Evolutionary conservation across 2,797 vertebrate genomes (phyloP), one percentile per base, ranked within the genome.

Genomic region (Lepus townsendii): DNA sequence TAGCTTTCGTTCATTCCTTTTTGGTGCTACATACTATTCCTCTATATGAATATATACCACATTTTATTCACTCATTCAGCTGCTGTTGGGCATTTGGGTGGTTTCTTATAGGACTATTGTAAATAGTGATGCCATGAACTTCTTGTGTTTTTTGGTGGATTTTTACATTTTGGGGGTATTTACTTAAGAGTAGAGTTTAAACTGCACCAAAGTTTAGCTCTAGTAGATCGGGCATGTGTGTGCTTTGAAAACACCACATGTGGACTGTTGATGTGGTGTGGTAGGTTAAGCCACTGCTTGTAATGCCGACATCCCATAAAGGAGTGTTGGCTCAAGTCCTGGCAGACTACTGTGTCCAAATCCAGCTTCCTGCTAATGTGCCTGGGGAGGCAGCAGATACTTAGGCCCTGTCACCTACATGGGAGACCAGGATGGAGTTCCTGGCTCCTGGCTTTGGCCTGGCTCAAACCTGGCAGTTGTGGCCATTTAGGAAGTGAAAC

Each of bases 111-210:
- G 26, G 16, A 11, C 26, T 84, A 2, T 84, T 69, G 24, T 20
- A 69, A 52, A 60, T 50, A 83, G 60, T 38, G 66, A 7, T 42
- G 1, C 10, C 86, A 72, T 78, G 30, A 92, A 77, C 72, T 66
- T 84, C 77, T 57, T 69, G 26, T 5, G 2, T 47, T 17, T 91
- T 90, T 94, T 30, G 27, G 42, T 27, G 17, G 3, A 65, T 16
- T 80, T 83, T 68, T 66, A 9, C 68, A 82, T 93, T 82, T 86
- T 12, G 73, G 30, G 62, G 7, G 3, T 80, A 88, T 57, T 89
- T 80, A 22, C 50, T 22, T 62, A 16, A 78, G 8, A 92, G 35
- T 57, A 2, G 30, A 79, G 71, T 69, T 72, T 42, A 54, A 30
- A 57, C 12, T 80, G 50, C 17, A n/a, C 2, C 9, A 83, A 73